Evolutionary conservation across 2,113 vertebrate genomes (phyloP).

Genomic region (Xyrauchen texanus): DNA sequence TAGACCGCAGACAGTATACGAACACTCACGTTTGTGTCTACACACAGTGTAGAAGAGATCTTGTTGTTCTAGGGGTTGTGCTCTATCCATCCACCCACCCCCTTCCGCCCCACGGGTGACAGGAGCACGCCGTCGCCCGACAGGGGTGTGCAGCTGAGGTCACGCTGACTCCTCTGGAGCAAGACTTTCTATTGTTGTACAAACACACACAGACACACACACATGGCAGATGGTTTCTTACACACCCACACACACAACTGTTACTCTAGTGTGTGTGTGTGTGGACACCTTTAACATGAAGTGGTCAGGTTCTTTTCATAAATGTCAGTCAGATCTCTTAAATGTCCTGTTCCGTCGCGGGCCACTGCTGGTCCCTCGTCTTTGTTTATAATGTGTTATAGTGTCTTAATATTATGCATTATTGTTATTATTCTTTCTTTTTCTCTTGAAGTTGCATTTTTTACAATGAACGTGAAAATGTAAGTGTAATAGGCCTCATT

Average conservation of each 20-base stretch:
- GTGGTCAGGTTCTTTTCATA: constrained; percentile 12
- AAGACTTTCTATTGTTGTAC: constrained; percentile 41
- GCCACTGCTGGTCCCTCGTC: constrained; percentile 55
- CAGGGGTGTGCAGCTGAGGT: constrained; percentile 53
- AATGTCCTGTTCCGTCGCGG: constrained; percentile 50
- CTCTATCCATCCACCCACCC: constrained; percentile 60
- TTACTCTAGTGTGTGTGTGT: constrained; percentile 62
- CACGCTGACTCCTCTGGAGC: constrained; percentile 47
- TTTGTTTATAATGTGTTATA: constrained; percentile 54
- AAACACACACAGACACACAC: constrained; percentile 17
- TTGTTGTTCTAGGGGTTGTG: constrained; percentile 55
- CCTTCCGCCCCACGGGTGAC: constrained; percentile 53
- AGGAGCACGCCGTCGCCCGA: constrained; percentile 37
- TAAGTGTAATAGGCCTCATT: constrained; percentile 33
- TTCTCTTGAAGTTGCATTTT: constrained; percentile 34
- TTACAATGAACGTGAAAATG: constrained; percentile 29
- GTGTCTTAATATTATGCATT: constrained; percentile 63
- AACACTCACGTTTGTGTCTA: neutral
- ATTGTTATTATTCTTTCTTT: constrained; percentile 60
- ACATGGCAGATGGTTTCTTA: constrained; percentile 87
- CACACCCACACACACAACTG: constrained; percentile 51
- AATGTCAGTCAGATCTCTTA: constrained; percentile 32
- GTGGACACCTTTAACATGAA: constrained; percentile 30
- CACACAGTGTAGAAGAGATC: neutral
- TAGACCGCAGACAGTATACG: neutral